phyloP scores from a whole-genome alignment of 2,888 invertebrate genomes.

The Notodonta ziczac region DNA sequence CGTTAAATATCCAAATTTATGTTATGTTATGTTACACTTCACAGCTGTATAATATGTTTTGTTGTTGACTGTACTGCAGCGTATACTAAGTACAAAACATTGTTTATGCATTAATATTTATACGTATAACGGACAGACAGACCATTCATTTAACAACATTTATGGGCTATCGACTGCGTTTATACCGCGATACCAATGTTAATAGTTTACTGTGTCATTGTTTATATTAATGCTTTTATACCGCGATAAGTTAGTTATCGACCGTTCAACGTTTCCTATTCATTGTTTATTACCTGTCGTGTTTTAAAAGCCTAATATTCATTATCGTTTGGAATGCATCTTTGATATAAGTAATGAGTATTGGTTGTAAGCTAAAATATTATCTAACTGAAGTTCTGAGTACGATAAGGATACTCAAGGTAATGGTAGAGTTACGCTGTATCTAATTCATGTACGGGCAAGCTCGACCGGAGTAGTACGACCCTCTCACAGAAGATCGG shows the following conservation, averaged over 20 bases:
- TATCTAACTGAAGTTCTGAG: no score
- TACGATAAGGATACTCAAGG: no score
- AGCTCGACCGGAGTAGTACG: no score
- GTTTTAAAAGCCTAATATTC: slow-evolving; percentile 7
- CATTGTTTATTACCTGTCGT: slow-evolving; percentile 10
- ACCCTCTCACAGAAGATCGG: no score
- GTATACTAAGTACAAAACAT: slow-evolving; percentile 6
- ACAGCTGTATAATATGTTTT: no score
- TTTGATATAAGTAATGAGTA: not conserved
- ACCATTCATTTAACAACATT: slow-evolving; percentile 11
- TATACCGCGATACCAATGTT: slow-evolving; percentile 15
- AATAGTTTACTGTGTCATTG: slow-evolving; percentile 19
- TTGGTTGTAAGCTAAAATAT: not conserved
- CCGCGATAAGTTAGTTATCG: slow-evolving; percentile 8
- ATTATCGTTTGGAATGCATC: slow-evolving; percentile 2
- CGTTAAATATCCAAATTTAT: no score
- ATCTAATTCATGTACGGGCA: no score
- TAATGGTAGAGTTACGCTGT: no score
- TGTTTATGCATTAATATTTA: slow-evolving; percentile 34
- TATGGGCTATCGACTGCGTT: slow-evolving; percentile 9
- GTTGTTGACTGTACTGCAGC: not conserved
- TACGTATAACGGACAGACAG: slow-evolving; percentile 23
- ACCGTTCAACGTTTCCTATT: not conserved
- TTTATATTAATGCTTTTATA: slow-evolving; percentile 23
- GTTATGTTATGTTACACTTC: no score